These are phyloP conservation scores for Melinopterus prodromus DNA, from an alignment of 2,888 invertebrate species.

Conservation along the genomic window DNA sequence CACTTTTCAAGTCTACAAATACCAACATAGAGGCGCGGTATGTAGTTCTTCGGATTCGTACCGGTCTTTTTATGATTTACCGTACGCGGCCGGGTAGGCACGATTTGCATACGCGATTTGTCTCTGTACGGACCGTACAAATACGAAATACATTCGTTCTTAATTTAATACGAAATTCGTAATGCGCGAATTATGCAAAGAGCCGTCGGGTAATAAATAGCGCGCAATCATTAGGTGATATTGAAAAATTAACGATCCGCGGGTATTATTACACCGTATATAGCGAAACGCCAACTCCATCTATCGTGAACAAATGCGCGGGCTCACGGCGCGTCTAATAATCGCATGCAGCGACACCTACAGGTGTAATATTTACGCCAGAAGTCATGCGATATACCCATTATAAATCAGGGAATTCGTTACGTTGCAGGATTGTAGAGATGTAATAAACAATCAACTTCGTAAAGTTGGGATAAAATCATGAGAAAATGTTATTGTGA, in stretches of 20 bases:
- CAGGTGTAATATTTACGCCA: not conserved
- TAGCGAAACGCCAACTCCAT: not conserved
- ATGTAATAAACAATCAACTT: too few relatives aligned
- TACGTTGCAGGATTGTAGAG: not conserved
- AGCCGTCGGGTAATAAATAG: not conserved
- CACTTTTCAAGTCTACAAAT: not conserved
- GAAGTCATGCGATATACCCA: not conserved
- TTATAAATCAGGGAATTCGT: not conserved
- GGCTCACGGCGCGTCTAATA: not conserved
- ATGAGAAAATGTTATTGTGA: too few relatives aligned
- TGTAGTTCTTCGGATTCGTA: not conserved
- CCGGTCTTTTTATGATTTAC: constrained; percentile 4
- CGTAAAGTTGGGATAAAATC: too few relatives aligned
- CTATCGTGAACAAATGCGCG: not conserved
- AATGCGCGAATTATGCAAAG: not conserved
- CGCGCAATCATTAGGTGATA: not conserved
- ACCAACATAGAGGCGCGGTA: not conserved
- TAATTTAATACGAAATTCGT: not conserved
- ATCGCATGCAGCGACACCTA: not conserved
- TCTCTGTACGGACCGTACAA: not conserved
- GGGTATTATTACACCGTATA: not conserved
- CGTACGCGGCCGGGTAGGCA: not conserved
- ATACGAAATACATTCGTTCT: not conserved
- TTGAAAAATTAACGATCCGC: not conserved
- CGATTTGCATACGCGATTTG: not conserved